Evolutionary conservation across 1,140 invertebrate genomes (phyloP), one percentile per base, ranked within the genome.

Genomic region (Antheraea mylitta): DNA sequence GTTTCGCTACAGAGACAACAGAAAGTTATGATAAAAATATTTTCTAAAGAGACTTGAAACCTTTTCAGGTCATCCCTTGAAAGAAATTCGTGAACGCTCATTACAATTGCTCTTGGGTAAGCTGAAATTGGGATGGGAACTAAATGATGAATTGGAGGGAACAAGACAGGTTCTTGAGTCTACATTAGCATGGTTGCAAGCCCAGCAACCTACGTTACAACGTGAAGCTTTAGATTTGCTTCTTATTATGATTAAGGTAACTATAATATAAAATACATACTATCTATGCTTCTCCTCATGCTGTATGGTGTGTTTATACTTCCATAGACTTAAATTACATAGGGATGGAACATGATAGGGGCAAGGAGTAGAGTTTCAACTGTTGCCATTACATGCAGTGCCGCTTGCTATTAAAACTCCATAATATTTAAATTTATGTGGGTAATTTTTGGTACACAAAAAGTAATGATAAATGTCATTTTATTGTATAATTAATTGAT

Each of bases 71-170:
- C 86, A 91, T 68, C 89, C 88, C 9, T 64, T 91, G 30, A 86
- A 80, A 75, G 89, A 91, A 81, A 91, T 91, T 67, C 82, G 89
- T 67, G 88, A 91, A 68, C 78, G 89, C 7, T 80, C 89, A 7
- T 68, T 91, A 8, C 75, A 87, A 45, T 65, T 89, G 48, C 72
- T 91, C 38, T 69, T 74, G 53, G 75, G 82, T 9, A 91, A 90
- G 68, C 72, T 90, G 58, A 76, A 76, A 18, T 70, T 90, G 58
- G 90, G 90, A 16, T 92, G 90, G 88, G 74, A 86, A 64, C 38
- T 90, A 5, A 74, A 90, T 16, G 88, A 92, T 78, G 87, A 89
- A 60, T 73, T 92, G 37, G 72, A 72, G 7, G 73, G 71, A 58
- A 86, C 83, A 0, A 77, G 88, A 70, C 75, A 85, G 37, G 66